These are phyloP conservation scores for Bombylius discolor DNA, from an alignment of 2,888 invertebrate genomes.

Conservation along the genomic window DNA sequence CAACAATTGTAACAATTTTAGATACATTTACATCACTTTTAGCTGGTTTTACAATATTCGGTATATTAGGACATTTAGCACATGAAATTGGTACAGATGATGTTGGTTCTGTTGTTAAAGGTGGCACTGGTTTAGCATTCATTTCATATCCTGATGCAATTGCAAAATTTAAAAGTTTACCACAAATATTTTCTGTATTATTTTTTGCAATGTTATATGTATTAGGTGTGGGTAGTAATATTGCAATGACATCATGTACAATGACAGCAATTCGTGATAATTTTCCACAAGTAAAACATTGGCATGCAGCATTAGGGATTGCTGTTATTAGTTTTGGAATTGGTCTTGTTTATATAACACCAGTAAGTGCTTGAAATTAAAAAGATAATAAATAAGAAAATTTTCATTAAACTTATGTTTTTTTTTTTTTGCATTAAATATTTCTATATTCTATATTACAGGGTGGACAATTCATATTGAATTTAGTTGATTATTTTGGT, in stretches of 20 bases:
- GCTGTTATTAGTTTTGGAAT: conserved; percentile 41
- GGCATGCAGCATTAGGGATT: conserved; percentile 41
- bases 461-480: conserved; percentile 62
- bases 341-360: conserved; percentile 51
- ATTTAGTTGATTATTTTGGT: conserved; percentile 60
- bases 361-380: conserved; percentile 37
- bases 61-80: conserved; percentile 43
- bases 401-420: background rate
- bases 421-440: background rate
- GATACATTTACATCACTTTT: conserved; percentile 44
- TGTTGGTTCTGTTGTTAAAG: conserved; percentile 39
- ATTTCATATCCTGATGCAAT: conserved; percentile 47
- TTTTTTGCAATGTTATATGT: conserved; percentile 46
- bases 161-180: conserved; percentile 40
- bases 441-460: conserved; percentile 21
- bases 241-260: conserved; percentile 38
- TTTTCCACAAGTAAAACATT: conserved; percentile 36
- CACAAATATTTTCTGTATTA: conserved; percentile 44
- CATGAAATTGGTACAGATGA: conserved; percentile 38
- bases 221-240: conserved; percentile 41
- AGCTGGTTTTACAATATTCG: conserved; percentile 45
- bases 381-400: background rate
- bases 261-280: conserved; percentile 39
- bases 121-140: conserved; percentile 43
- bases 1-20: conserved; percentile 41